Percentiles rank a stretch among this genome's conserved stretches.
These are phyloP conservation scores for Tenthredo amoena DNA, from an alignment of 2,888 invertebrate genomes.

Conservation along the genomic window DNA sequence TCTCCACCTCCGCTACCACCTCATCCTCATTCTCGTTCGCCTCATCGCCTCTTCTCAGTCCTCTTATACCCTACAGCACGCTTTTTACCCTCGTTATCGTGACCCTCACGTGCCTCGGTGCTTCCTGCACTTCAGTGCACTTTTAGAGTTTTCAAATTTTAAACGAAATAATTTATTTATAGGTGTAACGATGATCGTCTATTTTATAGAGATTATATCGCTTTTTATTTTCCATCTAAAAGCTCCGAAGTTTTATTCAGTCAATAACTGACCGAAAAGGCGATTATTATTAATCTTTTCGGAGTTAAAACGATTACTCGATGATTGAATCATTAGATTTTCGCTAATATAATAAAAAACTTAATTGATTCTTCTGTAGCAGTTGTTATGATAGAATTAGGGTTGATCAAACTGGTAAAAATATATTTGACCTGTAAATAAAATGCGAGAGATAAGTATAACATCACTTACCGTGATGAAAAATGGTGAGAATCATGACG, in stretches of 20 bases:
- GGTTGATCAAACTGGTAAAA: not conserved
- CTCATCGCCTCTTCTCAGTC: conserved; percentile 10
- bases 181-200: no score
- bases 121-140: not conserved
- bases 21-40: not conserved
- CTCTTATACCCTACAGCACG: not conserved
- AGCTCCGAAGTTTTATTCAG: not conserved
- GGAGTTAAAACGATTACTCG: not conserved
- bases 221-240: not conserved
- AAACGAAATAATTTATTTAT: no score
- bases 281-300: not conserved
- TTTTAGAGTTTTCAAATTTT: not conserved
- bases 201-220: no score
- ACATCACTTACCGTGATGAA: conserved; percentile 38
- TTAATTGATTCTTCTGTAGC: not conserved
- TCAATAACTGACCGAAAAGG: not conserved
- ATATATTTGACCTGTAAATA: not conserved
- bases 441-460: not conserved
- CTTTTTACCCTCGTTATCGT: conserved; percentile 41
- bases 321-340: not conserved
- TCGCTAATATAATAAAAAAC: not conserved
- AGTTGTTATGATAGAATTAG: not conserved
- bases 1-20: not conserved
- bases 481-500: conserved; percentile 7
- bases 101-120: conserved; percentile 27